Base-by-base conservation (phyloP, 2,888 invertebrate genomes). In the Salpingus planirostris region DNA sequence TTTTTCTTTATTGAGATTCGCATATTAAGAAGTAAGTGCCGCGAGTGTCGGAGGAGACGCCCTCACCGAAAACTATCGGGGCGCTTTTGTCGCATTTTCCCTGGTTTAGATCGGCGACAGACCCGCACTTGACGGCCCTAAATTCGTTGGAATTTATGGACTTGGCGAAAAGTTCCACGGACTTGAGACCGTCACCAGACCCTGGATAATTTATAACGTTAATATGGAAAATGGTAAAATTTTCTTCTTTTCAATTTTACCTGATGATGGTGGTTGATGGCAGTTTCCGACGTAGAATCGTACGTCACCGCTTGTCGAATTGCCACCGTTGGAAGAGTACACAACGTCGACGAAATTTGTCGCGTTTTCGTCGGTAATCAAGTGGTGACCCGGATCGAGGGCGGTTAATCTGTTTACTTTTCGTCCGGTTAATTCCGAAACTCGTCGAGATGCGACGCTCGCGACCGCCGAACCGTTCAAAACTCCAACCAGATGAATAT, bases 401-500 rank as follows among this genome's bases (percentile, higher is more conserved):
- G 36, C 40, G 13, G 43, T 48, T 25, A 48, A 35, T 27, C 48
- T 45, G 35, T 42, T 40, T 18, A 48, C 31, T 37, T 42, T 46
- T 30, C 42, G 42, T 27, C 29, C 30, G 5, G 28, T 31, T 24
- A 36, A 25, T 21, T 37, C 42, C 13, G 21, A 27, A 22, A 43
- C 12, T 26, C 36, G 38, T 29, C 27, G 15, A 7, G 29, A 37
- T 13, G 41, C 38, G 11, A 30, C 27, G 22, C 29, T 27, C 10
- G 36, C 38, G 15, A 41, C 40, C 28, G 30, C 29, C 22, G 34
- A 35, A 7, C 43, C 43, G 2, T 25, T 18, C 21, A 28, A 21
- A 11, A 42, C 21, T n/a, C 45, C 47, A 2, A 49, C 41, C 30
- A 48, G 27, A 34, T 47, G 48, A 33, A 45, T 39, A 28, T 46